These are phyloP conservation scores for Andricus curvator DNA, from an alignment of 2,888 invertebrate genomes.

Conservation along the genomic window DNA sequence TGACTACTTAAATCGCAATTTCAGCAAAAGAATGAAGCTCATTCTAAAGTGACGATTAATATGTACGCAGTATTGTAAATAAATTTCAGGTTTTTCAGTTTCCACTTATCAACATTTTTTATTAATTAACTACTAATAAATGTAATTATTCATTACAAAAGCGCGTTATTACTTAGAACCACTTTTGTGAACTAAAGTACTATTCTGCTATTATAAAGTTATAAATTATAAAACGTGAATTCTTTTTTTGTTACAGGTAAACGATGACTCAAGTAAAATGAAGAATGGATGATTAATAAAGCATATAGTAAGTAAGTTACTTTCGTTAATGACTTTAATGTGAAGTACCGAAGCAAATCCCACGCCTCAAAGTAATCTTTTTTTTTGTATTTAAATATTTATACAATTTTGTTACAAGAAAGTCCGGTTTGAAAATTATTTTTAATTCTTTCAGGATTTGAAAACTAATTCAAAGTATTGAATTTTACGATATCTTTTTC, in stretches of 20 bases:
- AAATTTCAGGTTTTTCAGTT: not conserved
- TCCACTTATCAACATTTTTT: too few species aligned
- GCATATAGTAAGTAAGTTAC: not conserved
- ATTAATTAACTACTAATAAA: too few species aligned
- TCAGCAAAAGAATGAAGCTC: not conserved
- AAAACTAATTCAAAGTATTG: too few species aligned
- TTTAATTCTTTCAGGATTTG: too few species aligned
- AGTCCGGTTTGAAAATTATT: not conserved
- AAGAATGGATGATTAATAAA: conserved; percentile 32
- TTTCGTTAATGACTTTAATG: not conserved
- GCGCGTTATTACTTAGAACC: too few species aligned
- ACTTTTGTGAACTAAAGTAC: too few species aligned
- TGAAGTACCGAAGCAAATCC: conserved; percentile 23
- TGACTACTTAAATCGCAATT: not conserved
- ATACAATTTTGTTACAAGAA: too few species aligned
- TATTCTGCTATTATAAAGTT: too few species aligned
- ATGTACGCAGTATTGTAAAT: not conserved
- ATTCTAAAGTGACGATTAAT: not conserved
- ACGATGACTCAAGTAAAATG: conserved; percentile 3
- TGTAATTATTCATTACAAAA: too few species aligned
- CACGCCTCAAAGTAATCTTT: not conserved
- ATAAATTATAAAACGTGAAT: not conserved
- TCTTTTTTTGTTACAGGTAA: conserved; percentile 58
- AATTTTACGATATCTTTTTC: too few species aligned
- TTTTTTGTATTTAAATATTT: not conserved